phyloP scores from a whole-genome alignment of 2,113 vertebrate genomes.

The Haemorhous mexicanus region DNA sequence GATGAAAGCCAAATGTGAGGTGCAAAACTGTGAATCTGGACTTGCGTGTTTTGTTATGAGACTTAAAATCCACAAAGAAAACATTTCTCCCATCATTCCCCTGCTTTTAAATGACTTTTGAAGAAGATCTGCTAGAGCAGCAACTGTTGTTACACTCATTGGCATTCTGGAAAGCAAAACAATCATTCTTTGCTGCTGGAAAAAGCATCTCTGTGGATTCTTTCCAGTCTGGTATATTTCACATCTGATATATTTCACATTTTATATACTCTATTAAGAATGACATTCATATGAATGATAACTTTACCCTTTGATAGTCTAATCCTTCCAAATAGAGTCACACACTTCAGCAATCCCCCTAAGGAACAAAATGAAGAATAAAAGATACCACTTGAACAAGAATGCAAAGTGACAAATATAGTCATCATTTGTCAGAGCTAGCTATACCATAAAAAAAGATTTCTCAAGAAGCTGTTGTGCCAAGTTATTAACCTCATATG shows the following conservation, averaged over 20 bases:
- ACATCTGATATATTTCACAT: neutral
- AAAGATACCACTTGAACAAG: neutral
- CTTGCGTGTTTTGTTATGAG: neutral
- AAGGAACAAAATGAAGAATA: neutral
- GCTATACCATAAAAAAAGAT: neutral
- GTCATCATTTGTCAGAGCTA: neutral
- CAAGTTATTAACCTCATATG: neutral
- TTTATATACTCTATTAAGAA: neutral
- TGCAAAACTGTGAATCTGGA: neutral
- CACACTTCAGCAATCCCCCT: neutral
- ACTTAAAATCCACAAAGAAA: neutral
- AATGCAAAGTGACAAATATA: conserved; percentile 22
- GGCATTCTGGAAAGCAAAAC: neutral
- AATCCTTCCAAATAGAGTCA: conserved; percentile 14
- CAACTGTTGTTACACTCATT: neutral
- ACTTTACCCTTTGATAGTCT: conserved; percentile 16
- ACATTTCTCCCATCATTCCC: neutral
- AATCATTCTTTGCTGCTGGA: neutral
- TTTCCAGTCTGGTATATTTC: neutral
- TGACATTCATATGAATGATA: neutral
- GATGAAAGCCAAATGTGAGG: neutral
- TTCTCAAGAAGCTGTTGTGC: neutral
- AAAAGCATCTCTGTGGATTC: neutral
- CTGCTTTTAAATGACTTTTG: neutral
- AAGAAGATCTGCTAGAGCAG: neutral